Base-by-base conservation (phyloP, 2,888 invertebrate genomes). In the Stenchaetothrips biformis region DNA sequence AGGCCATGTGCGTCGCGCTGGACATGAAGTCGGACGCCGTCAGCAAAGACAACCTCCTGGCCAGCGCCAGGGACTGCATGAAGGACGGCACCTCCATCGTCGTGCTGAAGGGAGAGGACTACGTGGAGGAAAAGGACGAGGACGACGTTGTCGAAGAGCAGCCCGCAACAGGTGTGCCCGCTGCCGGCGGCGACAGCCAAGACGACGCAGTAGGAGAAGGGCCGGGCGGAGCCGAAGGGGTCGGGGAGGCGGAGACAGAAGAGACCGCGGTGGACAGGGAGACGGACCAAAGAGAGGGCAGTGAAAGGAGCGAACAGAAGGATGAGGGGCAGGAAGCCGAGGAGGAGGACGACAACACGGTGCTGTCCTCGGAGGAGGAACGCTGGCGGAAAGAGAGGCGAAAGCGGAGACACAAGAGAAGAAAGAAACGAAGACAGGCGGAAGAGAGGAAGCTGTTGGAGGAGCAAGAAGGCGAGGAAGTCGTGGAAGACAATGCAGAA, bases 1-100 rank as follows among this genome's bases (percentile, higher is more conserved):
- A 74, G 67, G 67, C 67, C 67, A 74, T 74, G 67, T 74, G 67
- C 25, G 67, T 74, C 67, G 67, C 67, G 21, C 67, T 74, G 67
- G 67, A 74, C 67, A 74, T 74, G 67, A 21, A 74, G 67, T 21
- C 67, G 67, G 67, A 74, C 25, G 21, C 21, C 21, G 67, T 11
- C 11, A 11, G 67, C 67, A 25, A 25, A 21, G 21, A 11, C 67
- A 11, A 25, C 21, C 67, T 74, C 21, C 67, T 74, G 67, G 25
- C 25, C 25, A 25, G 25, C 67, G 67, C 67, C 67, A 74, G 25
- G 67, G 21, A 25, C 21, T 74, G 67, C 67, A 74, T 74, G 67
- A n/a, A 25, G 21, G 67, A 74, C 67, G 67, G 67, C 67, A 74
- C 67, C 7, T 74, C 67, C 67, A 25, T 74, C 67, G 67, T 74